These are phyloP conservation scores for Hemibagrus guttatus DNA, from an alignment of 2,797 vertebrate genomes.

Conservation along the genomic window DNA sequence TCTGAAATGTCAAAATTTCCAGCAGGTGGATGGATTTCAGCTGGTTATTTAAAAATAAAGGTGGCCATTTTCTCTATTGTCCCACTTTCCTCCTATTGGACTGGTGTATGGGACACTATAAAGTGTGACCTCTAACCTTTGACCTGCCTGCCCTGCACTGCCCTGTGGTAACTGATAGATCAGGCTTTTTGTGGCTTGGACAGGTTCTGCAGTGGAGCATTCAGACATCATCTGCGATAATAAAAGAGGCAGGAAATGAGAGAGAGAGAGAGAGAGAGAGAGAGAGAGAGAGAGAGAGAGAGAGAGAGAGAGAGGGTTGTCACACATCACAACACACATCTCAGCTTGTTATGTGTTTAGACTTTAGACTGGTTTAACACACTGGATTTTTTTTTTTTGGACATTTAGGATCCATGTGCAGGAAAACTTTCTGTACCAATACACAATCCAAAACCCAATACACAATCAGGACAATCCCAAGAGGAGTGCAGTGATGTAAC, in stretches of 20 bases:
- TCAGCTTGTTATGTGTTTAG: neutral
- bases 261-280: neutral
- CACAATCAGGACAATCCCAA: neutral
- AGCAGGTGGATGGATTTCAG: neutral
- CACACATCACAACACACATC: too few relatives aligned
- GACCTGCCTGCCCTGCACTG: constrained; percentile 12
- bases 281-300: neutral
- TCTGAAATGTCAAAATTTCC: neutral
- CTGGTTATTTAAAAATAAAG: neutral
- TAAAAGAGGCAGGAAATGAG: neutral
- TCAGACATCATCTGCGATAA: neutral
- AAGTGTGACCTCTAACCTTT: constrained; percentile 11
- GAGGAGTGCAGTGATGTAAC: neutral
- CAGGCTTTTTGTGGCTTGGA: constrained; percentile 13
- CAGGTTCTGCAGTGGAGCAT: neutral
- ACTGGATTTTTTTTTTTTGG: neutral
- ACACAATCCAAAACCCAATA: neutral
- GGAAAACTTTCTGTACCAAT: neutral
- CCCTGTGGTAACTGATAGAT: constrained; percentile 13
- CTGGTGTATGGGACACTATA: neutral
- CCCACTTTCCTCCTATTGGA: neutral
- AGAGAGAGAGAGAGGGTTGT: too few relatives aligned
- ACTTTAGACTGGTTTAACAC: neutral
- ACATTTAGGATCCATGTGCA: neutral
- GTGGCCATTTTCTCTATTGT: constrained; percentile 18